Conservation (phyloP, 2,888 invertebrate genomes). For the Leptinotarsa haldemani region DNA sequence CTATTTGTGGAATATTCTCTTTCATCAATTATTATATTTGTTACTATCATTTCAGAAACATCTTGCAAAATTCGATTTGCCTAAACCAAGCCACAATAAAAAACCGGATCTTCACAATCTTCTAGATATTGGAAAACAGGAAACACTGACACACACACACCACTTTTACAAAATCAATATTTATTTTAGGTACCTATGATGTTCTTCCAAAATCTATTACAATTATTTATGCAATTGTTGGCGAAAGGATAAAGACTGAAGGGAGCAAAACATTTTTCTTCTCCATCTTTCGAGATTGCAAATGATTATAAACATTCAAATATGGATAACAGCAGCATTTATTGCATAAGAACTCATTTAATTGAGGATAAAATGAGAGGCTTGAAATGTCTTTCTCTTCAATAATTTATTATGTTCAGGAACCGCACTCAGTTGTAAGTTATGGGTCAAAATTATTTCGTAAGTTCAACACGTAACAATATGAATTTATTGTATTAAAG, state of each 20-base stretch:
- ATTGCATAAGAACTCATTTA: constrained; percentile 25
- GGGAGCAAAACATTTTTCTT: not conserved
- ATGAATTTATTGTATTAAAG: not conserved
- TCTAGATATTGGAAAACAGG: no score
- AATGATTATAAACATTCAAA: constrained; percentile 9
- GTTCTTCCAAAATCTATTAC: not conserved
- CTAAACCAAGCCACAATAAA: no score
- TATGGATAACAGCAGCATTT: not conserved
- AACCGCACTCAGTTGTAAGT: constrained; percentile 3
- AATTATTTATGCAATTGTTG: not conserved
- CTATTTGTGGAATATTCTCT: no score
- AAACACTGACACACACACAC: no score
- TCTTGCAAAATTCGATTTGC: no score
- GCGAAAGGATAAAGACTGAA: not conserved
- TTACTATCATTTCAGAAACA: no score
- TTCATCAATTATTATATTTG: no score
- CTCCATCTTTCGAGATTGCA: not conserved
- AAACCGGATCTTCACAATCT: no score
- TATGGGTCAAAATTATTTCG: constrained; percentile 7
- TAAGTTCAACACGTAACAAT: not conserved
- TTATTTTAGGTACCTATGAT: no score
- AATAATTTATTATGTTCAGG: constrained; percentile 26
- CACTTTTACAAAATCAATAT: no score
- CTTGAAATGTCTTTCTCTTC: constrained; percentile 17
- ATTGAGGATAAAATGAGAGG: constrained; percentile 6